phyloP scores from a whole-genome alignment of 2,888 invertebrate species.

The Liopterus haemorrhoidalis region DNA sequence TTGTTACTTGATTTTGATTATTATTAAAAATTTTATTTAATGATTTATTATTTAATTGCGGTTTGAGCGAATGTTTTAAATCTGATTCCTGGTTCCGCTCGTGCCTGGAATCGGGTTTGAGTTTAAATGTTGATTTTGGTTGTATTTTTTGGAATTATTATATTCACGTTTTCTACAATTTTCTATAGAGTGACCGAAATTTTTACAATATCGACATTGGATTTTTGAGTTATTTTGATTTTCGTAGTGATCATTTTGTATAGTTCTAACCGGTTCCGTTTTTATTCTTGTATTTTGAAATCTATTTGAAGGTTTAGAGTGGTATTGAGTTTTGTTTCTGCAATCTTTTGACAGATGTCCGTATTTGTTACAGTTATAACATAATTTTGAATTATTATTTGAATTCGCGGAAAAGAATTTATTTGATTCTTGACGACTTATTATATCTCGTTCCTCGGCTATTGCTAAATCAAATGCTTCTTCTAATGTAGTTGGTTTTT shows the following conservation, averaged over 20 bases:
- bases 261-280: constrained; percentile 1
- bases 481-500: constrained; percentile 21
- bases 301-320: too few relatives aligned
- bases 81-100: too few relatives aligned
- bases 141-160: too few relatives aligned
- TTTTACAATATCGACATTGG: constrained; percentile 24
- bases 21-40: not conserved
- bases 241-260: not conserved
- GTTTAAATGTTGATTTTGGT: too few relatives aligned
- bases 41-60: too few relatives aligned
- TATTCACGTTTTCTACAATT: not conserved
- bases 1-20: not conserved
- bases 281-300: not conserved
- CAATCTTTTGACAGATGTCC: constrained; percentile 11
- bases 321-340: not conserved
- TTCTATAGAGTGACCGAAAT: constrained; percentile 16
- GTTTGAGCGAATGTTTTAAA: too few relatives aligned
- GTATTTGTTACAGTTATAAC: constrained; percentile 14
- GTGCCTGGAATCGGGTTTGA: too few relatives aligned
- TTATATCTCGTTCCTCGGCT: constrained; percentile 24
- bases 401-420: constrained; percentile 21
- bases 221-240: constrained; percentile 1
- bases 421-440: constrained; percentile 24
- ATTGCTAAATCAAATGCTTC: constrained; percentile 26
- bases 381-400: constrained; percentile 12